Evolutionary conservation across 2,888 invertebrate genomes (phyloP).

Genomic region (Thecocarcelia acutangulata): DNA sequence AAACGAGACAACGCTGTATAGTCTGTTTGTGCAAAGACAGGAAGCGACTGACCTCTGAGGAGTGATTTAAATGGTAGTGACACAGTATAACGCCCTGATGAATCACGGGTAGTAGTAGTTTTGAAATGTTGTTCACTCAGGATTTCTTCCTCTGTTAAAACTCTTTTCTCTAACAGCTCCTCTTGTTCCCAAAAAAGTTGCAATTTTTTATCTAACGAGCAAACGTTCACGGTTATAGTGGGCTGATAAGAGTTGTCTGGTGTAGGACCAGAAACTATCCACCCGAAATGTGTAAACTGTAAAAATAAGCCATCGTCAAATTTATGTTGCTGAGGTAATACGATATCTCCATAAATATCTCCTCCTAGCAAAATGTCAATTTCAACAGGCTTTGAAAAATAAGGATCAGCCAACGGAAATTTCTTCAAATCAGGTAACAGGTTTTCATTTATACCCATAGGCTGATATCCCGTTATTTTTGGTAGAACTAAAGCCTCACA

Average conservation of each 20-base stretch:
- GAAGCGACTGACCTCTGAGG: not conserved
- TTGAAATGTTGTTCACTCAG: conserved; percentile 39
- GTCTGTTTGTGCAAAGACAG: conserved; percentile 42
- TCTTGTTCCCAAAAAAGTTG: no score
- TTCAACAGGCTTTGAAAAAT: not conserved
- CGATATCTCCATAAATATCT: no score
- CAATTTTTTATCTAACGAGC: conserved; percentile 21
- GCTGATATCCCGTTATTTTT: no score
- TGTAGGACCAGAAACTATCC: conserved; percentile 38
- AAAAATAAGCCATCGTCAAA: not conserved
- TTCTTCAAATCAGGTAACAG: no score
- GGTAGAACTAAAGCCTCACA: no score
- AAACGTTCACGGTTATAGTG: conserved; percentile 1
- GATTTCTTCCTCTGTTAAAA: conserved; percentile 15
- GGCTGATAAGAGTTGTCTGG: conserved; percentile 13
- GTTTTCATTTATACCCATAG: no score
- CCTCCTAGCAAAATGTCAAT: not conserved
- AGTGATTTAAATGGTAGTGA: conserved; percentile 44
- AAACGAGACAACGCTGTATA: conserved; percentile 44
- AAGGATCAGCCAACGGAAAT: conserved; percentile 44
- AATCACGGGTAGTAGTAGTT: conserved; percentile 16
- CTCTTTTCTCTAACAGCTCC: conserved; percentile 10
- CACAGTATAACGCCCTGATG: conserved; percentile 45
- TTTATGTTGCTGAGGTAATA: conserved; percentile 10
- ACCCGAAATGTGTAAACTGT: conserved; percentile 24